These are phyloP conservation scores for Reticulitermes speratus DNA, from an alignment of 1,140 invertebrate genomes.

Conservation along the genomic window DNA sequence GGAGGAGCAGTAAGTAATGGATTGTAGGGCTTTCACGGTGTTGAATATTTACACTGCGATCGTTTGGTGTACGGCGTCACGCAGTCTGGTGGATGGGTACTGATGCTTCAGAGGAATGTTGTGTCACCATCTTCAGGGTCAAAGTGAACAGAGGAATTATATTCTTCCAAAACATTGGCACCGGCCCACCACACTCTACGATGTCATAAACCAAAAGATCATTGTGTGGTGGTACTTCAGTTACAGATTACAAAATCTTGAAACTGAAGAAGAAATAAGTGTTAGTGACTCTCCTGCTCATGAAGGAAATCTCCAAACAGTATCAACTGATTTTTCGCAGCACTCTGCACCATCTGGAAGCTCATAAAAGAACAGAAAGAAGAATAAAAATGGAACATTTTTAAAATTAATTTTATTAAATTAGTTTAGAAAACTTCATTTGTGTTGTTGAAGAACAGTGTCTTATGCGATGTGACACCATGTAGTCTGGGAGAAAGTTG, in stretches of 20 bases:
- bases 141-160: too few relatives aligned
- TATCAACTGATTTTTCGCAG: background rate
- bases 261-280: background rate
- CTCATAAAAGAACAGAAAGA: background rate
- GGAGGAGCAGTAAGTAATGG: constrained; percentile 44
- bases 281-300: background rate
- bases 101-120: too few relatives aligned
- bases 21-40: background rate
- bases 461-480: too few relatives aligned
- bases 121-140: too few relatives aligned
- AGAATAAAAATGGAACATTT: background rate
- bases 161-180: too few relatives aligned
- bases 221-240: background rate
- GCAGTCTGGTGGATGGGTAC: too few relatives aligned
- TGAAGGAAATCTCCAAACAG: background rate
- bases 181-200: too few relatives aligned
- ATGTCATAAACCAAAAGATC: background rate
- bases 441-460: too few relatives aligned
- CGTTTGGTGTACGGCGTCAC: too few relatives aligned
- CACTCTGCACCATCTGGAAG: background rate
- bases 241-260: background rate
- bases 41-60: too few relatives aligned
- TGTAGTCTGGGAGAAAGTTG: too few relatives aligned
- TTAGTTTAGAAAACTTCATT: too few relatives aligned
- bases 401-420: background rate